Conservation (phyloP, 2,113 vertebrate genomes). For the Sorex fumeus region DNA sequence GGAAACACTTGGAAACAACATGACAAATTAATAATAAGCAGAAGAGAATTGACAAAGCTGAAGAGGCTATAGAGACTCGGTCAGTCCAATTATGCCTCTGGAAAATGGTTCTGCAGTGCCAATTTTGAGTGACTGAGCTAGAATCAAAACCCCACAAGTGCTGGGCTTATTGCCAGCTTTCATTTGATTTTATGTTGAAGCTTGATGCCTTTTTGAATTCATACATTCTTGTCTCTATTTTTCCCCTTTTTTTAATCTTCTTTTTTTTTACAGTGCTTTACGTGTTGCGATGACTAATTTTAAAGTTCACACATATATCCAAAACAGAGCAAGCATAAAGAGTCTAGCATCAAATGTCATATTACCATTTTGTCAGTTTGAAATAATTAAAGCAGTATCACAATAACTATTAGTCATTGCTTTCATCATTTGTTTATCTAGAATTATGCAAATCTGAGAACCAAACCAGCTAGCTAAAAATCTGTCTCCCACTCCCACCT, state of each 20-base stretch:
- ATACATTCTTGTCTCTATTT: slow-evolving; percentile 5
- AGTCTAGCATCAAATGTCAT: slow-evolving; percentile 65
- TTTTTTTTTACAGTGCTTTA: slow-evolving; percentile 50
- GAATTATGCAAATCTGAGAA: slow-evolving; percentile 69
- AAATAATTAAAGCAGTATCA: slow-evolving; percentile 75
- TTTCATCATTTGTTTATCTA: slow-evolving; percentile 73
- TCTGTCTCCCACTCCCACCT: slow-evolving; percentile 47
- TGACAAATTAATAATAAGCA: slow-evolving; percentile 70
- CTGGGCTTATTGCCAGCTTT: slow-evolving; percentile 65
- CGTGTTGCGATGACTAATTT: slow-evolving; percentile 70
- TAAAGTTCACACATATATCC: slow-evolving; percentile 68
- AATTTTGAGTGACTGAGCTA: slow-evolving; percentile 65
- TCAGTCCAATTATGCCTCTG: slow-evolving; percentile 52
- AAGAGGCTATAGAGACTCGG: slow-evolving; percentile 56
- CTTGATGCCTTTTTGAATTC: slow-evolving; percentile 59
- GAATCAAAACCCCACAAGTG: slow-evolving; percentile 50
- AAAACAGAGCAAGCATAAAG: slow-evolving; percentile 60
- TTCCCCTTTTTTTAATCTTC: not conserved
- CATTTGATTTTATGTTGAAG: slow-evolving; percentile 41
- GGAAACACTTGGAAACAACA: slow-evolving; percentile 60
- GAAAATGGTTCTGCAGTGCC: slow-evolving; percentile 67
- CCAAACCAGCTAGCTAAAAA: slow-evolving; percentile 28
- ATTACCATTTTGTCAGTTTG: slow-evolving; percentile 63
- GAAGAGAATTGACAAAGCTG: slow-evolving; percentile 63
- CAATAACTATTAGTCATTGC: slow-evolving; percentile 72